Evolutionary conservation across 2,888 invertebrate genomes (phyloP).

Genomic region (Tortrix viridana): DNA sequence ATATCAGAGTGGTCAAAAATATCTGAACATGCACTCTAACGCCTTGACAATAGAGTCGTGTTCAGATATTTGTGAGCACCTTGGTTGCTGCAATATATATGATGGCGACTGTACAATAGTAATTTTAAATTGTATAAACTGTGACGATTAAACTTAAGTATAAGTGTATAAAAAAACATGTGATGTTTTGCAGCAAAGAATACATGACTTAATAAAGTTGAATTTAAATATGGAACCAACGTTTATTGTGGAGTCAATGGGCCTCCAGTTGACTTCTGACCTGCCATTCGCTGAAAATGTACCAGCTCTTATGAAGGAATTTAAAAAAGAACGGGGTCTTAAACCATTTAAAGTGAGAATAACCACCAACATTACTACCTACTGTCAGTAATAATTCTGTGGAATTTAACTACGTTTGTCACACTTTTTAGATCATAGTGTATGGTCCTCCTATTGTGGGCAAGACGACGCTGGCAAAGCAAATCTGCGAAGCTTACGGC

Average conservation of each 20-base stretch:
- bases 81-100: too few relatives aligned
- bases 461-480: slow-evolving; percentile 85
- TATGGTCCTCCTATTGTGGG: slow-evolving; percentile 88
- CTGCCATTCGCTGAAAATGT: slow-evolving; percentile 76
- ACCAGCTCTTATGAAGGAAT: slow-evolving; percentile 75
- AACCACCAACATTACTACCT: too few relatives aligned
- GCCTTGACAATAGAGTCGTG: too few relatives aligned
- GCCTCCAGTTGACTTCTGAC: slow-evolving; percentile 81
- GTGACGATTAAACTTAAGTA: too few relatives aligned
- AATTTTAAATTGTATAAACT: too few relatives aligned
- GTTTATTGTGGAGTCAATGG: slow-evolving; percentile 80
- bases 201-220: slow-evolving; percentile 82
- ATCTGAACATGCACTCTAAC: too few relatives aligned
- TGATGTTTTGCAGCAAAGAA: slow-evolving; percentile 74
- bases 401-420: background rate
- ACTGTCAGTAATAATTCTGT: too few relatives aligned
- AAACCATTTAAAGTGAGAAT: slow-evolving; percentile 80
- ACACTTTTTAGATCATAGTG: slow-evolving; percentile 68
- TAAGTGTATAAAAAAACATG: too few relatives aligned
- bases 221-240: slow-evolving; percentile 85
- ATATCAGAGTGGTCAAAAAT: too few relatives aligned
- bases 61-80: too few relatives aligned
- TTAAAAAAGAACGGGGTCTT: slow-evolving; percentile 79
- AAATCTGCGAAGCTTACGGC: slow-evolving; percentile 83
- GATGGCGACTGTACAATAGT: too few relatives aligned